phyloP scores from a whole-genome alignment of 1,140 invertebrate species.

The Lordiphosa mommai region DNA sequence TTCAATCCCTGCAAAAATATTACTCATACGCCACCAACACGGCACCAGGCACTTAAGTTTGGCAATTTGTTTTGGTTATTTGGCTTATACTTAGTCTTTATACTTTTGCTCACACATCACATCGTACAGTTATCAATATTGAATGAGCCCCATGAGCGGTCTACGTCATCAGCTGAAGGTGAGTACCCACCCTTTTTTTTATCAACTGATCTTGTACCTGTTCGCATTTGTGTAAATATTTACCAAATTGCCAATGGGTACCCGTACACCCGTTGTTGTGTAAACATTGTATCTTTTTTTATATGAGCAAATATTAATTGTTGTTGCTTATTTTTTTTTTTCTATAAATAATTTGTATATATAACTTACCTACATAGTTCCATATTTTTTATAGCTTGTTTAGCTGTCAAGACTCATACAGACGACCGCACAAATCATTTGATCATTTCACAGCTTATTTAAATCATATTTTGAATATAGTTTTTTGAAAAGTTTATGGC shows the following conservation, averaged over 20 bases:
- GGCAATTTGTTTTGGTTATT: conserved; percentile 18
- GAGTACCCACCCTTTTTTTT: conserved; percentile 30
- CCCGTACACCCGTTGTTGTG: too few relatives aligned
- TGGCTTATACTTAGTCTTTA: conserved; percentile 5
- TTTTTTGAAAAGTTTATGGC: not conserved
- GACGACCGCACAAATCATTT: not conserved
- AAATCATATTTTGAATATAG: not conserved
- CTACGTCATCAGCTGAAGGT: conserved; percentile 77
- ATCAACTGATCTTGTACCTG: conserved; percentile 15
- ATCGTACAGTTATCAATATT: conserved; percentile 33
- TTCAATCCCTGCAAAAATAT: conserved; percentile 40
- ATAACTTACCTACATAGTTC: conserved; percentile 10
- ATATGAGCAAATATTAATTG: conserved; percentile 41
- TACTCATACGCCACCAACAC: conserved; percentile 60
- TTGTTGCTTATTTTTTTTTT: not conserved
- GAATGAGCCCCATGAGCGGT: conserved; percentile 79
- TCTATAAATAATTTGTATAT: conserved; percentile 50
- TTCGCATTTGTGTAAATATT: conserved; percentile 65
- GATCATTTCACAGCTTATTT: not conserved
- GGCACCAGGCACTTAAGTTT: not conserved
- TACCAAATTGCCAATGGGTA: conserved; percentile 50
- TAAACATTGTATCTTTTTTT: conserved; percentile 10
- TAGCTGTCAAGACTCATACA: conserved; percentile 35
- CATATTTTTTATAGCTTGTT: conserved; percentile 36
- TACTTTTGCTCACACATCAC: too few relatives aligned